A percentile compares a stretch with the other conserved stretches of the same genome.
These are phyloP conservation scores for Heteronetta atricapilla DNA, from an alignment of 2,113 vertebrate genomes.

Conservation along the genomic window DNA sequence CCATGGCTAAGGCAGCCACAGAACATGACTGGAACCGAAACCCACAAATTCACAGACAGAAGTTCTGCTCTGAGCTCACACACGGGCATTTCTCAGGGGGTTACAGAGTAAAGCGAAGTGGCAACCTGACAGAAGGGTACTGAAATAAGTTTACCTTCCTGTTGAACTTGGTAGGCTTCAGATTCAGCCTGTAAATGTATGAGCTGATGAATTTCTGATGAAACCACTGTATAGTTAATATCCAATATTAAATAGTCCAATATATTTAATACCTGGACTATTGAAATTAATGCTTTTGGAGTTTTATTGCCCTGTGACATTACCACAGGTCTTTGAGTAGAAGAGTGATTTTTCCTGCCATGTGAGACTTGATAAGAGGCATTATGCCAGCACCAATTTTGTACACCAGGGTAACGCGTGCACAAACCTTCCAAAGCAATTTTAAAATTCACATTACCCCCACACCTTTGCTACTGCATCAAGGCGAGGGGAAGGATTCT, in stretches of 20 bases:
- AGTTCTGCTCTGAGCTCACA: neutral
- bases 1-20: neutral
- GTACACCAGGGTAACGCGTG: fast-evolving
- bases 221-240: neutral
- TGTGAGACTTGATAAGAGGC: neutral
- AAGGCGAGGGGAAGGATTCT: fast-evolving
- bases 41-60: neutral
- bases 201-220: neutral
- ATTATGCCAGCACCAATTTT: neutral
- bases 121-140: neutral
- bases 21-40: neutral
- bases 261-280: neutral
- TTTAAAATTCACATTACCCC: neutral
- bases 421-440: fast-evolving
- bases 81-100: neutral
- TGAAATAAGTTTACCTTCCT: neutral
- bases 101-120: neutral
- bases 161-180: neutral
- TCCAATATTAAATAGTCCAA: too few relatives aligned
- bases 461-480: neutral
- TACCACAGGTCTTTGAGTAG: neutral
- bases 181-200: neutral
- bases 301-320: neutral
- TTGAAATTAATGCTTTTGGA: neutral
- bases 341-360: neutral